Evolutionary conservation across 2,113 vertebrate genomes (phyloP), one percentile per base, ranked within the genome.

Genomic region (Tachysurus vachellii): DNA sequence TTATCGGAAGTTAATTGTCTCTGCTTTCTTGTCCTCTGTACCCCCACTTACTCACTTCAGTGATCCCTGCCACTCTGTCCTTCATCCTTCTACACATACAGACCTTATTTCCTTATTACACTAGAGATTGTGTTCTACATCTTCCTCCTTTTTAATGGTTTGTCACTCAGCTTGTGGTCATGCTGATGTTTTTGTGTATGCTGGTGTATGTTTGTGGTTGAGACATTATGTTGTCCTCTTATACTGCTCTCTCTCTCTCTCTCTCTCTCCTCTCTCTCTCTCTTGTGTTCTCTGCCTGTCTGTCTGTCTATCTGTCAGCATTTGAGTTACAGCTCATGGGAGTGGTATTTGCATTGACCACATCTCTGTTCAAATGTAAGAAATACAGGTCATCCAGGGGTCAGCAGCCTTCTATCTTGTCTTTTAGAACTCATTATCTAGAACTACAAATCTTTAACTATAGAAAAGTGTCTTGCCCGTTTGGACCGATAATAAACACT

Each of bases 151-250:
- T 88, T 71, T 76, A 62, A 36, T 68, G 84, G 31, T 80, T 80
- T 88, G 86, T 82, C 79, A 62, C 76, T 80, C 71, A 81, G 59
- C 44, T 28, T 59, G 83, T 87, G 84, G 82, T 36, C 85, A 87
- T 73, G 8, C 66, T 13, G 77, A 84, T 86, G 54, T 80, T 84
- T 87, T 86, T 82, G 85, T 62, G 87, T 81, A 89, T 90, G 88
- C 70, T 82, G 73, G 64, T 75, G 85, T 86, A 81, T 61, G 76
- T 77, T 83, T 83, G 88, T 87, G 89, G 86, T 44, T 85, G 73
- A 79, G 80, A 90, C 88, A 90, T 93, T 92, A 94, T 92, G 91
- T 93, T 94, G 90, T 89, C 88, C 84, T 86, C 85, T 86, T 87
- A 89, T 89, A 89, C 85, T 79, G 50, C 89, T 90, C 88, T 92